These are phyloP conservation scores for Dipodomys stephensi DNA, from an alignment of 2,113 vertebrate genomes.

Conservation along the genomic window DNA sequence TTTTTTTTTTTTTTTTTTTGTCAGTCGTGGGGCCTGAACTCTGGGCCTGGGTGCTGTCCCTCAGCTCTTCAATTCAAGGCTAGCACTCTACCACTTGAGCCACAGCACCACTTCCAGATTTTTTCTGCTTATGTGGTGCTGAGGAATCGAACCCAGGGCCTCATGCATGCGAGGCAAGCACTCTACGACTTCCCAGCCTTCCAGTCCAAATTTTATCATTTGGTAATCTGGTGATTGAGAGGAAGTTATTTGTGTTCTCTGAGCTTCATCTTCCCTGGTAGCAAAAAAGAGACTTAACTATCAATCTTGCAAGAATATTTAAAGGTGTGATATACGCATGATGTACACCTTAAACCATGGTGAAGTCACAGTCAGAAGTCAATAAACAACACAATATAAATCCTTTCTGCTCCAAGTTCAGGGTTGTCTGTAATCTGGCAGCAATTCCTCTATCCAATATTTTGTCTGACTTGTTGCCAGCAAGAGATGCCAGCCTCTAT, in stretches of 20 bases:
- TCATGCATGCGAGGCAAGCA: too few species aligned
- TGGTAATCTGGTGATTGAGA: neutral
- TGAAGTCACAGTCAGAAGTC: neutral
- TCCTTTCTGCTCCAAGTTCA: neutral
- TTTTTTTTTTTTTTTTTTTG: too few species aligned
- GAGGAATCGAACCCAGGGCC: too few species aligned
- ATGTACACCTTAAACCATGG: rapidly evolving
- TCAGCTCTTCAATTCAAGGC: too few species aligned
- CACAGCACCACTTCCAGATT: too few species aligned
- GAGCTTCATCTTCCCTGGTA: neutral
- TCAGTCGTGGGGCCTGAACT: too few species aligned
- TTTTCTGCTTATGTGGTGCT: too few species aligned
- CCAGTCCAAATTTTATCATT: neutral
- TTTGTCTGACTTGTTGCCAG: neutral
- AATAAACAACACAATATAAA: neutral
- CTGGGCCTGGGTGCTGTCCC: too few species aligned
- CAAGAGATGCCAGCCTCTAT: neutral
- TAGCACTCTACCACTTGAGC: too few species aligned
- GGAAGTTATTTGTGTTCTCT: neutral
- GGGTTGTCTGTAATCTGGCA: neutral
- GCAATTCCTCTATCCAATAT: neutral
- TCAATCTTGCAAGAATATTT: neutral
- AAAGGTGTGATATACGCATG: neutral
- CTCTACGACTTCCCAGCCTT: too few species aligned
- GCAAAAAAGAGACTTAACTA: neutral